These are phyloP conservation scores for Entomyzon cyanotis DNA, from an alignment of 2,113 vertebrate species.

Conservation along the genomic window DNA sequence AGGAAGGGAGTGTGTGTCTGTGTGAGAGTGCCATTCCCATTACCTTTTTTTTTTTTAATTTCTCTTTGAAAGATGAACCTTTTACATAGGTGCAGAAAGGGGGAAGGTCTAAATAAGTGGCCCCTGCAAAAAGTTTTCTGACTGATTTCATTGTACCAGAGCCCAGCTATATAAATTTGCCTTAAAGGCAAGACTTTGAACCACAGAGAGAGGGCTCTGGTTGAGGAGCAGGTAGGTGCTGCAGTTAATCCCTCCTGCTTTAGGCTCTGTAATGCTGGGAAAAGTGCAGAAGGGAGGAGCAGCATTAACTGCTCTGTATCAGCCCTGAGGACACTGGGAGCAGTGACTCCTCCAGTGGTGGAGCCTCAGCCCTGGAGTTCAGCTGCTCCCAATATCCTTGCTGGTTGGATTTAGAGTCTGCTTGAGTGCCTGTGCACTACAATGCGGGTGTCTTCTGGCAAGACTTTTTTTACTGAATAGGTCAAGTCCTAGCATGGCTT, in stretches of 20 bases:
- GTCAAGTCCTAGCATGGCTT: not conserved
- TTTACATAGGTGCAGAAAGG: not conserved
- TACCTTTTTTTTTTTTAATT: not conserved
- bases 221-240: not conserved
- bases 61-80: not conserved
- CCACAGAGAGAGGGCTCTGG: not conserved
- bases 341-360: accelerated
- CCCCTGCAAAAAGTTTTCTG: not conserved
- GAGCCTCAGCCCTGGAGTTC: not conserved
- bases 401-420: not conserved
- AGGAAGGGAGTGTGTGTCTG: slow-evolving; percentile 54
- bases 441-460: not conserved
- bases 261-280: not conserved
- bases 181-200: not conserved
- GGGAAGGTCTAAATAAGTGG: not conserved
- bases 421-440: accelerated
- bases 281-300: not conserved
- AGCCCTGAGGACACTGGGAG: not conserved
- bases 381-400: not conserved
- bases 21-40: slow-evolving; percentile 50
- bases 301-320: not conserved
- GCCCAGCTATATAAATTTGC: not conserved
- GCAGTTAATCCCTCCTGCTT: not conserved
- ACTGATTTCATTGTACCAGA: not conserved
- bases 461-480: not conserved